Conservation (phyloP, 1,140 invertebrate species). For the Myzus persicae region DNA sequence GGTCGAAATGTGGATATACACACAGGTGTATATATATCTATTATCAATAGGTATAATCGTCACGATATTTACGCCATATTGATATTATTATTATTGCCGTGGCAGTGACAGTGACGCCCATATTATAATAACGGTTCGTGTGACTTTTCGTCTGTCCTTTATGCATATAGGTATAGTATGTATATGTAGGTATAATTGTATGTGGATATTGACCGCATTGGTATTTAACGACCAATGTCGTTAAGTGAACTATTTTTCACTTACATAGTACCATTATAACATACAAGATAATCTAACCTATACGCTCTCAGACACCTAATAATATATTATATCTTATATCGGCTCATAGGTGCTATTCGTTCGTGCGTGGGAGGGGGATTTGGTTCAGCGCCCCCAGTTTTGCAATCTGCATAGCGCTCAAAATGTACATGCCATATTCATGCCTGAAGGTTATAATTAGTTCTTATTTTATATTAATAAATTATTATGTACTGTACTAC, state of each 20-base stretch:
- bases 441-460: background rate
- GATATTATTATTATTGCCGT: background rate
- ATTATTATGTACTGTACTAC: background rate
- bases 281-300: no score
- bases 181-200: no score
- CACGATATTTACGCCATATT: background rate
- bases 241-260: no score
- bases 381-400: background rate
- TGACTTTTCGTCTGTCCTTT: background rate
- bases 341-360: background rate
- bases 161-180: no score
- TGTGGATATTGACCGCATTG: no score
- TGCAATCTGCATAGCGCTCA: background rate
- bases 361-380: no score
- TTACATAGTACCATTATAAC: no score
- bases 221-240: no score
- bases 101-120: background rate
- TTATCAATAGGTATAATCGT: background rate
- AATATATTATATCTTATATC: background rate
- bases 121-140: background rate
- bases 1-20: slow-evolving; percentile 22
- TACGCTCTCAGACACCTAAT: background rate
- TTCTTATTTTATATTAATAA: background rate
- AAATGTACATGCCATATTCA: background rate
- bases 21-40: background rate